These are phyloP conservation scores for fruit fly (Drosophila melanogaster) DNA, from an alignment of 1,140 invertebrate genomes.

Conservation along the genomic window DNA sequence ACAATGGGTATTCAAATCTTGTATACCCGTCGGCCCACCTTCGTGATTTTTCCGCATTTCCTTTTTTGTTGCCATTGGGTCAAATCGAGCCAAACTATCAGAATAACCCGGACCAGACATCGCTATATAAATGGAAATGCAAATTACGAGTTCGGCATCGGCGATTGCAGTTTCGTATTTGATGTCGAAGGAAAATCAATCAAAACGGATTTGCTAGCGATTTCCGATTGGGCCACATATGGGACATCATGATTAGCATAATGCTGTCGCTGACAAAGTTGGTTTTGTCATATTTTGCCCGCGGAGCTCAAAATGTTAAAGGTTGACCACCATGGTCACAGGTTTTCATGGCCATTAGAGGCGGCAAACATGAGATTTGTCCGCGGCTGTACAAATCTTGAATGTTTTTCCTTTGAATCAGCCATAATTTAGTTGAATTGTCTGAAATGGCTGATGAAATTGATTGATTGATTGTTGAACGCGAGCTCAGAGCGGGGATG, in stretches of 20 bases:
- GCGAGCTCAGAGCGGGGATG: slow-evolving; percentile 32
- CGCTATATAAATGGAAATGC: slow-evolving; percentile 27
- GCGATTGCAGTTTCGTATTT: slow-evolving; percentile 36
- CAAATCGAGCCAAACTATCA: slow-evolving; percentile 15
- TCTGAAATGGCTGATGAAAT: slow-evolving; percentile 46
- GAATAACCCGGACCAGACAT: slow-evolving; percentile 17
- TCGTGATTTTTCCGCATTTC: not conserved
- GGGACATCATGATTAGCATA: slow-evolving; percentile 20
- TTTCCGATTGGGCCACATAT: slow-evolving; percentile 49
- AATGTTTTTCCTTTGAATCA: slow-evolving; percentile 29
- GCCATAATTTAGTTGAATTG: slow-evolving; percentile 43
- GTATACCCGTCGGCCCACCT: no score
- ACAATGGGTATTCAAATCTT: slow-evolving; percentile 2
- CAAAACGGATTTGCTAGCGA: slow-evolving; percentile 43
- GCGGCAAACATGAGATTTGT: slow-evolving; percentile 35
- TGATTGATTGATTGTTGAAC: slow-evolving; percentile 46
- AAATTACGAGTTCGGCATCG: slow-evolving; percentile 27
- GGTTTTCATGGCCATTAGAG: slow-evolving; percentile 42
- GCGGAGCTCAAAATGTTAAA: slow-evolving; percentile 12
- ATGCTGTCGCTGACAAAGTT: slow-evolving; percentile 17
- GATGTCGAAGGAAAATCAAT: slow-evolving; percentile 43
- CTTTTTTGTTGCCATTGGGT: slow-evolving; percentile 11
- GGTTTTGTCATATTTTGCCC: slow-evolving; percentile 17
- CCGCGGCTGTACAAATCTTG: slow-evolving; percentile 2
- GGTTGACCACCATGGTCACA: not conserved